Conservation (phyloP, 2,113 vertebrate species). For the Alethe diademata region DNA sequence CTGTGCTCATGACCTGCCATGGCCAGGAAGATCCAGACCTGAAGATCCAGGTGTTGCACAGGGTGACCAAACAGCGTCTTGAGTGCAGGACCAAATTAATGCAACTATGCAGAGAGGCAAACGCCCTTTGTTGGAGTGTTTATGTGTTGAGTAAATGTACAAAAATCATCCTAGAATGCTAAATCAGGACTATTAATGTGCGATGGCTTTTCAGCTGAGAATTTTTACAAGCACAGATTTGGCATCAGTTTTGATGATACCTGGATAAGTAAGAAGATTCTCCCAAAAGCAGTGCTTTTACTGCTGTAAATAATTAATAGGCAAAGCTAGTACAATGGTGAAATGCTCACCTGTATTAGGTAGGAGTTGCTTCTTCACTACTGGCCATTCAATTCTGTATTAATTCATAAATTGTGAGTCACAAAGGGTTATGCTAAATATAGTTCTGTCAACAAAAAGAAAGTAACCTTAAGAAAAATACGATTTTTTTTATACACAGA, state of each 20-base stretch:
- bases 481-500: not conserved
- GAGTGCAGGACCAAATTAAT: not conserved
- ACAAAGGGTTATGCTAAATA: not conserved
- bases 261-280: not conserved
- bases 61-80: fast-evolving
- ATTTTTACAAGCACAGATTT: not conserved
- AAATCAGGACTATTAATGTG: fast-evolving
- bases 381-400: not conserved
- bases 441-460: not conserved
- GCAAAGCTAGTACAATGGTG: not conserved
- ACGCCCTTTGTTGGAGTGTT: not conserved
- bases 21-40: not conserved
- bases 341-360: not conserved
- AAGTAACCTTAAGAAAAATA: not conserved
- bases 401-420: not conserved
- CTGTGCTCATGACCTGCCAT: fast-evolving
- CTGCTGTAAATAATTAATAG: not conserved
- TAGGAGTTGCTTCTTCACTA: not conserved
- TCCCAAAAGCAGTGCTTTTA: not conserved
- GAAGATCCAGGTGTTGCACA: fast-evolving
- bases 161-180: not conserved
- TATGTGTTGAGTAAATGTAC: not conserved
- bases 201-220: not conserved
- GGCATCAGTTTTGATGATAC: not conserved
- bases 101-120: not conserved